Evolutionary conservation across 2,888 invertebrate genomes (phyloP).

Genomic region (Hydropsyche betteni): DNA sequence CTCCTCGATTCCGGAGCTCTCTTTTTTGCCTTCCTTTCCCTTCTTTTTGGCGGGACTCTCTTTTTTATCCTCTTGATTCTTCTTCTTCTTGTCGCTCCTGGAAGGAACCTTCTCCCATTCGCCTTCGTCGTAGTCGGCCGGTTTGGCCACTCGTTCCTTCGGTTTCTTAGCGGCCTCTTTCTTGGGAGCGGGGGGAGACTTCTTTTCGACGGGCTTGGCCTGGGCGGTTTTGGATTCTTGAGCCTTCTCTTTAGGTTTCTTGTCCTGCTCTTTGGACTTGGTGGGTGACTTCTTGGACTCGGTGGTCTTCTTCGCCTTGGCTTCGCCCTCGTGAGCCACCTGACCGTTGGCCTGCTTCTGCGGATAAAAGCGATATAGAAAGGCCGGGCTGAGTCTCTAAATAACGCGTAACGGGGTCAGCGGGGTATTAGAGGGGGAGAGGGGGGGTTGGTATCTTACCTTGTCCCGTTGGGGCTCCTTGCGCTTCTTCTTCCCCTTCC

Average conservation of each 20-base stretch:
- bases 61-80: slow-evolving; percentile 67
- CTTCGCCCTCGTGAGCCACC: slow-evolving; percentile 63
- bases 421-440: no score
- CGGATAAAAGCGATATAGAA: no score
- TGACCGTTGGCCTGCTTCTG: slow-evolving; percentile 73
- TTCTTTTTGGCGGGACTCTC: slow-evolving; percentile 65
- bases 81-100: slow-evolving; percentile 77
- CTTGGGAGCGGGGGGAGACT: slow-evolving; percentile 37
- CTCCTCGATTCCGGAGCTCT: slow-evolving; percentile 58
- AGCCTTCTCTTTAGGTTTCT: slow-evolving; percentile 62
- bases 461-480: background rate
- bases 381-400: slow-evolving; percentile 52
- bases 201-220: slow-evolving; percentile 39
- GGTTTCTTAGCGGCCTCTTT: slow-evolving; percentile 56
- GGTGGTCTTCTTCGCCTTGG: slow-evolving; percentile 66
- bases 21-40: slow-evolving; percentile 56
- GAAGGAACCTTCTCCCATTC: slow-evolving; percentile 78
- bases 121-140: slow-evolving; percentile 77
- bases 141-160: slow-evolving; percentile 69
- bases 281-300: slow-evolving; percentile 57
- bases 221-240: slow-evolving; percentile 44
- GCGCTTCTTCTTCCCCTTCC: slow-evolving; percentile 30
- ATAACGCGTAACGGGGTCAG: no score
- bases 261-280: slow-evolving; percentile 60
- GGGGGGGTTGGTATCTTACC: no score